Conservation (phyloP, 35 echinoderm and acorn worm species). For the Holothuria glaberrima region DNA sequence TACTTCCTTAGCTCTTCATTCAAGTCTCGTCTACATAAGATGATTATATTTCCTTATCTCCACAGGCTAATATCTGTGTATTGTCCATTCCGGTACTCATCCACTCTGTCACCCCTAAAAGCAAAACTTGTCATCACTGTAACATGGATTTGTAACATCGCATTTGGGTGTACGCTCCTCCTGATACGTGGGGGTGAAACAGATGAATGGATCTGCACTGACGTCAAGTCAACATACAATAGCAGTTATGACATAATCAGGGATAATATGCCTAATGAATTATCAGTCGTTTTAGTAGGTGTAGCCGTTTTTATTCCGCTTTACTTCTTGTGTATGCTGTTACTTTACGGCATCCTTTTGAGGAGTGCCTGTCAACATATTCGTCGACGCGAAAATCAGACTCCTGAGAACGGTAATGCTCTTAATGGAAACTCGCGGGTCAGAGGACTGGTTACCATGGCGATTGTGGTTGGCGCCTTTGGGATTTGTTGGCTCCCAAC, state of each 20-base stretch:
- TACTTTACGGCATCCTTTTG: constrained; percentile 24
- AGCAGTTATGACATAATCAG: background rate
- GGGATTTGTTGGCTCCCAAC: constrained; percentile 45
- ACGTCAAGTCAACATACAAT: background rate
- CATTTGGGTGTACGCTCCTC: constrained; percentile 5
- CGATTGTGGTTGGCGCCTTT: constrained; percentile 46
- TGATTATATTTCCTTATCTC: constrained; percentile 13
- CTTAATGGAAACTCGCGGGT: background rate
- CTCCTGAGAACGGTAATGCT: background rate
- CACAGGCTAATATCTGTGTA: constrained; percentile 41
- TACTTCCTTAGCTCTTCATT: too few relatives aligned
- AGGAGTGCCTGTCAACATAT: background rate
- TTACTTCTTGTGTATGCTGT: constrained; percentile 25
- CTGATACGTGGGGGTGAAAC: background rate
- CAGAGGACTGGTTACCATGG: constrained; percentile 48
- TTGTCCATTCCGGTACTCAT: constrained; percentile 1
- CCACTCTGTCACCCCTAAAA: constrained; percentile 9
- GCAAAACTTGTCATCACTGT: background rate
- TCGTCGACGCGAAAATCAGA: background rate
- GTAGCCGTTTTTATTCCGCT: constrained; percentile 34
- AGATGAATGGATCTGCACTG: constrained; percentile 43
- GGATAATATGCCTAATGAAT: background rate
- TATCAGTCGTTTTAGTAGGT: background rate
- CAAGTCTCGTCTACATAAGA: too few relatives aligned
- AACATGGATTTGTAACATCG: constrained; percentile 33